Evolutionary conservation across 2,113 vertebrate genomes (phyloP), one percentile per base, ranked within the genome.

Genomic region (Mesocricetus auratus): DNA sequence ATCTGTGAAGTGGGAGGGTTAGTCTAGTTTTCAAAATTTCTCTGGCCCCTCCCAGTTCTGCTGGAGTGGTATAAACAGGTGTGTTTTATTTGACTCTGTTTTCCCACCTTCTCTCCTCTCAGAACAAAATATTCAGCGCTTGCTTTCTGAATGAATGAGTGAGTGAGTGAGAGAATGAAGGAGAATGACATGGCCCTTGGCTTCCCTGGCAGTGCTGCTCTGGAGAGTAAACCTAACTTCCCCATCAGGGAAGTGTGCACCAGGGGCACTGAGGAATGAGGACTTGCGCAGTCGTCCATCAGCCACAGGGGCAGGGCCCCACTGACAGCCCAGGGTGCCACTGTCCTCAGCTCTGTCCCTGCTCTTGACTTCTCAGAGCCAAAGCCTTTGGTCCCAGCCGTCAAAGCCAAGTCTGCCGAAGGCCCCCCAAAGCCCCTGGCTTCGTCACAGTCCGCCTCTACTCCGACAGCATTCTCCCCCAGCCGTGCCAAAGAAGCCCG

Each of bases 301-400:
- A 17, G 5, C 36, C n/a, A 0, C 45, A 62, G 89, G 53, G 69
- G 45, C 53, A 2, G 21, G 83, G 47, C 16, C 68, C 58, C 77
- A 17, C 24, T 5, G 5, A 16, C 21, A 31, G 62, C 69, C 56
- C 5, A 7, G 3, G 16, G 50, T n/a, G 56, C 89, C 39, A 19
- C 1, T 5, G 31, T 78, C 53, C 56, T 94, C 82, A 94, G 66
- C 39, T 33, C 29, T 47, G 9, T 58, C 60, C 66, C 58, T 95
- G 8, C 60, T 86, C 92, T 95, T 78, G 50, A 78, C 62, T 47
- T 93, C 39, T 79, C 89, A 98, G 97, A 89, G 50, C 88, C 90
- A 56, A 96, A 81, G 64, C 82, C 92, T 69, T 36, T 39, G 33
- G 92, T 89, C 53, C 75, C 10, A 0, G 39, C 81, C 16, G 7